phyloP scores from a whole-genome alignment of 2,113 vertebrate species.

The Fukomys damarensis region DNA sequence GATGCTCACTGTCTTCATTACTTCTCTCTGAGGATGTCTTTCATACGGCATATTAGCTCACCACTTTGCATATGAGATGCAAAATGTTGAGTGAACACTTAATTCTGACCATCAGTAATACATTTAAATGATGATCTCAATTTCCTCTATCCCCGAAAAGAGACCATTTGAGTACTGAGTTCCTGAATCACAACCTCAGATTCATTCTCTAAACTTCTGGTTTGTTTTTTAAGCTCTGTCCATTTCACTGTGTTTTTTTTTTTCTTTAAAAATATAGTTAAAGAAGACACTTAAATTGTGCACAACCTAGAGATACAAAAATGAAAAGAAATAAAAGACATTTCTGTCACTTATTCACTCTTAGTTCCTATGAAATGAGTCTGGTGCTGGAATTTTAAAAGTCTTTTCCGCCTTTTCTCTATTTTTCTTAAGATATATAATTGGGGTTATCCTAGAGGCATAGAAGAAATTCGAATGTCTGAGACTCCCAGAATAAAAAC shows the following conservation, averaged over 20 bases:
- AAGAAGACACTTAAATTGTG: slow-evolving; percentile 24
- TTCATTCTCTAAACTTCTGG: background rate
- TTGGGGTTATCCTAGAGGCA: background rate
- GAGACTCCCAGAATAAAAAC: background rate
- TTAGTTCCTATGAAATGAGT: background rate
- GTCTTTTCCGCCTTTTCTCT: background rate
- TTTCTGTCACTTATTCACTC: background rate
- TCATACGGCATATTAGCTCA: background rate
- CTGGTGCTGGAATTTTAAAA: background rate
- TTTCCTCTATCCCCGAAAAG: background rate
- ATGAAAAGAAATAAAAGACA: background rate
- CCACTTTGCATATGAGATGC: background rate
- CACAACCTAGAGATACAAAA: slow-evolving; percentile 15
- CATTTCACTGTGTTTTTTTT: background rate
- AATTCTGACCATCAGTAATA: background rate
- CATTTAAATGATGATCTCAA: background rate
- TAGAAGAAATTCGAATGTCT: background rate
- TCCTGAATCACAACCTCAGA: background rate
- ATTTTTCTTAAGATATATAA: background rate
- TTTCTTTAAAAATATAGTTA: slow-evolving; percentile 38
- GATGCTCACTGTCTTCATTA: background rate
- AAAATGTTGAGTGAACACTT: background rate
- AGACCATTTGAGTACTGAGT: background rate
- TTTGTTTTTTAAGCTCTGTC: background rate
- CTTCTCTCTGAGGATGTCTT: background rate